Evolutionary conservation across 2,113 vertebrate genomes (phyloP).

Genomic region (Pterocles gutturalis): DNA sequence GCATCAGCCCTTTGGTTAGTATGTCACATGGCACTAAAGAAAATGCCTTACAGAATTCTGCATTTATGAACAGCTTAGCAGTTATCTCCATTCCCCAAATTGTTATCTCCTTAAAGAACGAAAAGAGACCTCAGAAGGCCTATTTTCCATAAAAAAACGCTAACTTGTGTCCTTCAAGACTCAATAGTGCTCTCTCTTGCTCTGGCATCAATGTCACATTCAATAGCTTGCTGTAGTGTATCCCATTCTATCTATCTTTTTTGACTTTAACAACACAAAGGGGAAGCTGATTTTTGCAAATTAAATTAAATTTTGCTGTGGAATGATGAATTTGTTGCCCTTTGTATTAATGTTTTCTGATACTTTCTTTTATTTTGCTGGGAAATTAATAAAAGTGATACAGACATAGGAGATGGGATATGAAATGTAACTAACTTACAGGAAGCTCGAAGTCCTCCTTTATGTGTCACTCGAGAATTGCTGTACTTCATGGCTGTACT

Average conservation of each 20-base stretch:
- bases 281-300: not conserved
- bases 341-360: not conserved
- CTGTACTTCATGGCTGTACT: not conserved
- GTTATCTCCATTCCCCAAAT: not conserved
- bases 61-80: not conserved
- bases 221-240: not conserved
- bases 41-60: not conserved
- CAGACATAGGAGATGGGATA: not conserved
- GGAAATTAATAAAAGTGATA: not conserved
- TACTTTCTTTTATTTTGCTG: not conserved
- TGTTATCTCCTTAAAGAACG: not conserved
- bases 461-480: fast-evolving
- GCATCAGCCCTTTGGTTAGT: not conserved
- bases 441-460: not conserved
- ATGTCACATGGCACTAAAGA: not conserved
- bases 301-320: not conserved
- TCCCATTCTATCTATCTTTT: not conserved
- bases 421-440: not conserved
- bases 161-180: not conserved
- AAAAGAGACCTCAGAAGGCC: not conserved
- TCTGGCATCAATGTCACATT: not conserved
- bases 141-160: not conserved
- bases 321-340: not conserved
- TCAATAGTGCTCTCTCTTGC: not conserved
- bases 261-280: not conserved